A percentile compares a stretch with the other conserved stretches of the same genome.
Conservation (phyloP, 2,797 vertebrate genomes). For the Novumbra hubbsi region DNA sequence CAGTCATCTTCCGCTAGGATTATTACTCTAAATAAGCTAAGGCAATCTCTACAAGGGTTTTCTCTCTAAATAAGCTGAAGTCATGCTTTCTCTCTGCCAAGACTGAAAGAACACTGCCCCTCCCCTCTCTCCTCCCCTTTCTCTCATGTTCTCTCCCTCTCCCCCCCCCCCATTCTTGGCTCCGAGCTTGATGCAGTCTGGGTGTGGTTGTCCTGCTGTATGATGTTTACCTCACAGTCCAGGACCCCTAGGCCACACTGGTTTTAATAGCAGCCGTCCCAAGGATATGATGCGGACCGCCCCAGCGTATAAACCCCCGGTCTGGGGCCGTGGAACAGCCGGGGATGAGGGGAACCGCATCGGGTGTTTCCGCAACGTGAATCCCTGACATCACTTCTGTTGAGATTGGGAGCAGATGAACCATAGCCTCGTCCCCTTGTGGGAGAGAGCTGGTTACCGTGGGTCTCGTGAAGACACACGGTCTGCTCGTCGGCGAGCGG, state of each 20-base stretch:
- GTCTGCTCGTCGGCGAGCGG: background rate
- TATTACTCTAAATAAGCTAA: conserved; percentile 25
- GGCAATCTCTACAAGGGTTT: background rate
- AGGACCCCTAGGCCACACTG: background rate
- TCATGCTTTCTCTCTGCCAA: conserved; percentile 60
- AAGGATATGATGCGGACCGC: background rate
- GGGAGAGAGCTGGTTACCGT: background rate
- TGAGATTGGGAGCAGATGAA: background rate
- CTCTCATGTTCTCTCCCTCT: conserved; percentile 14
- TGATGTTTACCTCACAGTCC: conserved; percentile 31
- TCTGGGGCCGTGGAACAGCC: background rate
- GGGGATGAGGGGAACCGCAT: background rate
- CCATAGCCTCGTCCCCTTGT: background rate
- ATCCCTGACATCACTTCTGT: background rate
- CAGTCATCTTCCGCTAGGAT: background rate
- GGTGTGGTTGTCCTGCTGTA: conserved; percentile 54
- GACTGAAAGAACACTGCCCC: conserved; percentile 56
- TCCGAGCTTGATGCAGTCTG: conserved; percentile 46
- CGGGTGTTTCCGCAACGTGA: background rate
- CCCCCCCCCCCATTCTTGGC: conserved; percentile 21
- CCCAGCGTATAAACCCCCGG: background rate
- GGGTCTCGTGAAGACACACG: background rate
- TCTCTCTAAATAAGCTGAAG: conserved; percentile 58
- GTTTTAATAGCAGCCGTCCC: background rate
- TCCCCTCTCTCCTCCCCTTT: conserved; percentile 34